phyloP scores from a whole-genome alignment of 1,140 invertebrate species.

The Arctopsyche grandis region DNA sequence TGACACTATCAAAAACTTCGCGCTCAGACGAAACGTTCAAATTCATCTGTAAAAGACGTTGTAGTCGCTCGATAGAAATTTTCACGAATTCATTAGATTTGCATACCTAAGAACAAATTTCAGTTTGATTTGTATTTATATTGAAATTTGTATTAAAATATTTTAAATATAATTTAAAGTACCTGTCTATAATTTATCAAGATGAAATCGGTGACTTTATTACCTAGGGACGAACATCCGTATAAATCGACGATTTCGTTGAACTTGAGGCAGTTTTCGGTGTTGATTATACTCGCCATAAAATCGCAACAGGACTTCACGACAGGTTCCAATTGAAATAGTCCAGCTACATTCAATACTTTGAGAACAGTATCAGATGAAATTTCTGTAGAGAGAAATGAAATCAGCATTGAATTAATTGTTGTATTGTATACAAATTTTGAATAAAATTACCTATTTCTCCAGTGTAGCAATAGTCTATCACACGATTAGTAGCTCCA shows the following conservation, averaged over 20 bases:
- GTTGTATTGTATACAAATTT: background rate
- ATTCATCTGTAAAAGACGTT: too few relatives aligned
- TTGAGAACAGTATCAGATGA: background rate
- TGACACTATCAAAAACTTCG: background rate
- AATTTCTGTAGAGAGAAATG: background rate
- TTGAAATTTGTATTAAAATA: too few relatives aligned
- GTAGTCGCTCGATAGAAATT: too few relatives aligned
- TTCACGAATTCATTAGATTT: too few relatives aligned
- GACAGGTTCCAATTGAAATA: background rate
- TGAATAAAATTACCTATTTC: background rate
- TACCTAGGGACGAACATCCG: background rate
- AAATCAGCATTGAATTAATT: background rate
- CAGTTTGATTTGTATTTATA: too few relatives aligned
- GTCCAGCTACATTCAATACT: background rate
- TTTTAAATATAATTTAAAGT: too few relatives aligned
- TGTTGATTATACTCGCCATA: background rate
- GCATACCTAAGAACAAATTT: too few relatives aligned
- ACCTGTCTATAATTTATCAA: too few relatives aligned
- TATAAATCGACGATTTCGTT: background rate
- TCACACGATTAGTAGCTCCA: background rate
- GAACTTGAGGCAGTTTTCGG: background rate
- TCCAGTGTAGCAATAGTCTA: background rate
- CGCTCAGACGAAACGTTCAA: too few relatives aligned
- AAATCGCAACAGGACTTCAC: background rate
- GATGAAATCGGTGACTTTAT: too few relatives aligned